Evolutionary conservation across 2,113 vertebrate genomes (phyloP).

Genomic region (Pluvianellus socialis): DNA sequence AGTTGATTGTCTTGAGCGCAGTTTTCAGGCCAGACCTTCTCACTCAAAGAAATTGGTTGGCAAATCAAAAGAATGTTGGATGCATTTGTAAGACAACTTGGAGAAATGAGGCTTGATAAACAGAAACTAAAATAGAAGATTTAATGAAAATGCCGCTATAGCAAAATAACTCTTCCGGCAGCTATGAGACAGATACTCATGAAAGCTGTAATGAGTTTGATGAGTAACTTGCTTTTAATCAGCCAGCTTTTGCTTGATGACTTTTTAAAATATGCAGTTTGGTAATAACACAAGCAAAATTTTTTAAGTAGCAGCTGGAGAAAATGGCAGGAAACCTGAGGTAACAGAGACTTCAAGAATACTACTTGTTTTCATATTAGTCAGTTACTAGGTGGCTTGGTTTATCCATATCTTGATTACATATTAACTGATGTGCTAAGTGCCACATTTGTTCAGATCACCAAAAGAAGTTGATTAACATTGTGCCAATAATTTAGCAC

Average conservation of each 20-base stretch:
- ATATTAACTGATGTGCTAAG: not conserved
- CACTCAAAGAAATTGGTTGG: not conserved
- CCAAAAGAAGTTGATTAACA: not conserved
- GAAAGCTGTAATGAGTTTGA: constrained; percentile 44
- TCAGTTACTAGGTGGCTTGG: not conserved
- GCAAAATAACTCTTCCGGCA: constrained; percentile 41
- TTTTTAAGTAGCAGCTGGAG: constrained; percentile 47
- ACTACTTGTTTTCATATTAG: not conserved
- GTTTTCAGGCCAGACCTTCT: not conserved
- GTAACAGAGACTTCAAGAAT: not conserved
- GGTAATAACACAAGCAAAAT: constrained; percentile 17
- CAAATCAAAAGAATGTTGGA: not conserved
- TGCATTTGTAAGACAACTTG: not conserved
- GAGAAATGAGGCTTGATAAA: constrained; percentile 19
- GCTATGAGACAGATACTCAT: constrained; percentile 41
- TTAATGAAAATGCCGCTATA: constrained; percentile 19
- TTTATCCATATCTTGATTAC: not conserved
- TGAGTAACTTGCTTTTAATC: constrained; percentile 60
- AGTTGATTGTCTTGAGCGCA: not conserved
- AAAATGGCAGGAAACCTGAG: constrained; percentile 20
- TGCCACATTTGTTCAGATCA: not conserved
- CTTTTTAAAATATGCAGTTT: constrained; percentile 38
- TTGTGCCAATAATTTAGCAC: not conserved
- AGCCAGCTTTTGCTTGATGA: constrained; percentile 39
- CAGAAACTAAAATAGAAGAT: constrained; percentile 31